A percentile compares a stretch with the other conserved stretches of the same genome.
Conservation (phyloP, 2,888 invertebrate species). For the Invenusta paracnida region DNA sequence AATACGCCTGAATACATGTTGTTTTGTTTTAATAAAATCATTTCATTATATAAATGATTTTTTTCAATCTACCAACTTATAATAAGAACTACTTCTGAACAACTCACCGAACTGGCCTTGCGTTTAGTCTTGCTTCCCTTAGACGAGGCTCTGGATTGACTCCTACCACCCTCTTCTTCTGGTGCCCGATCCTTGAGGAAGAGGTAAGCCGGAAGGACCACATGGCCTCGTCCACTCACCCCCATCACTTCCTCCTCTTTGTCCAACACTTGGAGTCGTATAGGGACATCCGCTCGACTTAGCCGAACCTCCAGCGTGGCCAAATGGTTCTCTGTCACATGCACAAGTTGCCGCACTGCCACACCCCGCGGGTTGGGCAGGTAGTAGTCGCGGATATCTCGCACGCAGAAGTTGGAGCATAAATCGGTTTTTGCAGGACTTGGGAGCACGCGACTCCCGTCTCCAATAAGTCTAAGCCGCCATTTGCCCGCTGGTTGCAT, state of each 20-base stretch:
- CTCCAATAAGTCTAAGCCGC: conserved; percentile 60
- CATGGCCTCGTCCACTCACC: conserved; percentile 55
- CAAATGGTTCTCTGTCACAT: conserved; percentile 56
- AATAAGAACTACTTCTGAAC: too few species aligned
- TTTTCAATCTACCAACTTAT: too few species aligned
- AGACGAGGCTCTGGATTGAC: conserved; percentile 35
- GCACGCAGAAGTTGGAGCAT: conserved; percentile 53
- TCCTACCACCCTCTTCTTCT: conserved; percentile 46
- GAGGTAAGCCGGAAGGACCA: conserved; percentile 55
- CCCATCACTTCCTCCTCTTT: conserved; percentile 52
- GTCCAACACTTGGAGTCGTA: conserved; percentile 56
- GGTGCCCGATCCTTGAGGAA: conserved; percentile 54
- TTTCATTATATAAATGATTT: too few species aligned
- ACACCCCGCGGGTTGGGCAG: conserved; percentile 56
- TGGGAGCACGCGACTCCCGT: conserved; percentile 52
- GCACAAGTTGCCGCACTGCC: conserved; percentile 57
- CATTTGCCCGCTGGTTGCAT: conserved; percentile 53
- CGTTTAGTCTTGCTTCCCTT: conserved; percentile 6
- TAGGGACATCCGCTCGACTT: conserved; percentile 57
- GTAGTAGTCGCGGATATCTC: conserved; percentile 59
- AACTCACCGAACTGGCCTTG: too few species aligned
- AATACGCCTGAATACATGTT: too few species aligned
- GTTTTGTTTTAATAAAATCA: too few species aligned
- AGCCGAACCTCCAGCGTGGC: conserved; percentile 57
- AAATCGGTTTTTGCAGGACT: conserved; percentile 53